Evolutionary conservation across 2,113 vertebrate species (phyloP), one percentile per base, ranked within the genome.

Genomic region (Rhipidura dahli): DNA sequence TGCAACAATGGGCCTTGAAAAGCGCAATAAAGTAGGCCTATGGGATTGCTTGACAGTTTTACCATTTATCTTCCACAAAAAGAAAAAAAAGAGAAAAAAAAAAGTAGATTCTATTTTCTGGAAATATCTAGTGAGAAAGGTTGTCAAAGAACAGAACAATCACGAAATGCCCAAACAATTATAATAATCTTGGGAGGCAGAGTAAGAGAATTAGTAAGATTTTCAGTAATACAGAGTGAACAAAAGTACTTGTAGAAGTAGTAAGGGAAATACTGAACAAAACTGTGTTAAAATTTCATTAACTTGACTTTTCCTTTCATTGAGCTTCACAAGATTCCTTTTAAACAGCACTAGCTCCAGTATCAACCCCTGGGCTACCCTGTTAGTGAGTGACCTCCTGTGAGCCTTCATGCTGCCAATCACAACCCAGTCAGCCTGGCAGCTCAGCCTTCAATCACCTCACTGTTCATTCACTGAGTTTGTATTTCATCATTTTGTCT

Each of bases 321-420:
- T 51, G 54, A 92, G 14, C 22, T 69, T 69, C 23, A 17, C 16
- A 10, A 89, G 47, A 57, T 37, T 44, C 47, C 31, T 60, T 17
- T 71, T 64, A 37, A 50, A 59, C 8, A 50, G 59, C 11, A 40
- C 12, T 40, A 54, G 64, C 26, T 44, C 8, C 39, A 40, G 59
- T 7, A 49, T 12, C 2, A 7, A 42, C 7, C 23, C 31, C 18
- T 51, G 40, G 50, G 56, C 40, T 31, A 27, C 0, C 1, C 33
- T 47, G 26, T 20, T 23, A 21, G 30, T 42, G 45, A 47, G 35
- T 61, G 42, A 75, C 4, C 17, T 79, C 45, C 30, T 61, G 18
- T 12, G 61, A 63, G n/a, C 13, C 33, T 75, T 69, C 1, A 0
- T 19, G 71, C 49, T 64, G 56, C 57, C 44, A 10, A 10, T 13